phyloP scores from a whole-genome alignment of 2,113 vertebrate genomes.

The Ia io region DNA sequence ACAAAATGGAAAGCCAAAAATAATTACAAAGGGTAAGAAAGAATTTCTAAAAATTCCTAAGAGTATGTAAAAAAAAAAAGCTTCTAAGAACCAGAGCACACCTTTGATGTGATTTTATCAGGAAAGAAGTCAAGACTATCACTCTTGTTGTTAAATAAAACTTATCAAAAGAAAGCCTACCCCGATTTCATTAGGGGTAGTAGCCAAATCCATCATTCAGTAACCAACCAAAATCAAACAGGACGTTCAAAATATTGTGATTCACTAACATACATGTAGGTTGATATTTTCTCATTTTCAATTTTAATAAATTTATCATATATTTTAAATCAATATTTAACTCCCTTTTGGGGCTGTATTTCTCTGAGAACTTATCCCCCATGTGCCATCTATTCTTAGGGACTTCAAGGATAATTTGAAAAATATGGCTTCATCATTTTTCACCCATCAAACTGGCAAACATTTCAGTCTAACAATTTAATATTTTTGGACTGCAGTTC shows the following conservation, averaged over 20 bases:
- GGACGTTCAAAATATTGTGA: slow-evolving; percentile 47
- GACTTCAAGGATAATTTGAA: slow-evolving; percentile 15
- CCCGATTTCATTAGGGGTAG: slow-evolving; percentile 66
- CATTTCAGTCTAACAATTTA: background rate
- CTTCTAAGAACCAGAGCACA: background rate
- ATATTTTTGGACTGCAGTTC: too few species aligned
- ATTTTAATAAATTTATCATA: slow-evolving; percentile 48
- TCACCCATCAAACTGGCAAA: slow-evolving; percentile 27
- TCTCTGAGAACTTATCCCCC: slow-evolving; percentile 16
- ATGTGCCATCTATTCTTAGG: background rate
- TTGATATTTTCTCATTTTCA: slow-evolving; percentile 56
- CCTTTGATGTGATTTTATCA: background rate
- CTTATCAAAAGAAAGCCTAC: slow-evolving; percentile 71
- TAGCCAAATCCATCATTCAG: slow-evolving; percentile 77
- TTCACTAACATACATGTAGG: slow-evolving; percentile 33
- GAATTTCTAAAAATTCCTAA: slow-evolving; percentile 54
- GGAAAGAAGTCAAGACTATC: slow-evolving; percentile 49
- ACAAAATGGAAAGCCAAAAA: background rate
- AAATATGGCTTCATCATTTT: slow-evolving; percentile 33
- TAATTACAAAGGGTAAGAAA: background rate
- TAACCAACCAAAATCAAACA: slow-evolving; percentile 68
- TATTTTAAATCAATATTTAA: slow-evolving; percentile 39
- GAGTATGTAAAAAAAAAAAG: background rate
- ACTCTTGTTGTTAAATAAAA: slow-evolving; percentile 73
- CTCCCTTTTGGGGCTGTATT: background rate